These are phyloP conservation scores for Palaemon carinicauda DNA, from an alignment of 1,140 invertebrate genomes.

Conservation along the genomic window DNA sequence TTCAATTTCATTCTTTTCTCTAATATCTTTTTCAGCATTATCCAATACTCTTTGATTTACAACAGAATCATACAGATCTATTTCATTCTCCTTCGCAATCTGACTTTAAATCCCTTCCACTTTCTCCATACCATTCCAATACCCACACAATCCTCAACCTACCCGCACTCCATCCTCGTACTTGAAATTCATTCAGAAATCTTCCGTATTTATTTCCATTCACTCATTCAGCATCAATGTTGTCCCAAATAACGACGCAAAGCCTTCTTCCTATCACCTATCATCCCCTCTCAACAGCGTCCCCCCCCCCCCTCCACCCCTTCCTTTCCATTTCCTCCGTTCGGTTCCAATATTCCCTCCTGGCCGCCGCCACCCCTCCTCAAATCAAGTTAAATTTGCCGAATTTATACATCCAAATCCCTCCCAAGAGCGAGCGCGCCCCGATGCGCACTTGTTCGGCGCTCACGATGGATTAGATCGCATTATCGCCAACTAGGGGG, in stretches of 20 bases:
- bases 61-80: no score
- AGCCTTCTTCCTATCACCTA: neutral
- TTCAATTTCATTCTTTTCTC: neutral
- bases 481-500: constrained; percentile 12
- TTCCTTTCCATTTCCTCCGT: neutral
- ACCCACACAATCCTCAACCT: no score
- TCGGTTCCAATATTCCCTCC: neutral
- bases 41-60: no score
- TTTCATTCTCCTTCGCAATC: no score
- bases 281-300: neutral
- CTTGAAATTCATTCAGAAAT: no score
- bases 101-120: no score
- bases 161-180: no score
- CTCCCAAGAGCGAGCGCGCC: neutral
- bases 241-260: no score
- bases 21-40: no score
- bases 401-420: constrained; percentile 27
- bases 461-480: constrained; percentile 43
- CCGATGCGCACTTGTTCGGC: constrained; percentile 42
- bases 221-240: no score
- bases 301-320: neutral
- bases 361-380: neutral
- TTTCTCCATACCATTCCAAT: no score
- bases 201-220: no score
- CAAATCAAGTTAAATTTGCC: constrained; percentile 47